These are phyloP conservation scores for Pseudomugil tenellus DNA, from an alignment of 2,797 vertebrate genomes.

Conservation along the genomic window DNA sequence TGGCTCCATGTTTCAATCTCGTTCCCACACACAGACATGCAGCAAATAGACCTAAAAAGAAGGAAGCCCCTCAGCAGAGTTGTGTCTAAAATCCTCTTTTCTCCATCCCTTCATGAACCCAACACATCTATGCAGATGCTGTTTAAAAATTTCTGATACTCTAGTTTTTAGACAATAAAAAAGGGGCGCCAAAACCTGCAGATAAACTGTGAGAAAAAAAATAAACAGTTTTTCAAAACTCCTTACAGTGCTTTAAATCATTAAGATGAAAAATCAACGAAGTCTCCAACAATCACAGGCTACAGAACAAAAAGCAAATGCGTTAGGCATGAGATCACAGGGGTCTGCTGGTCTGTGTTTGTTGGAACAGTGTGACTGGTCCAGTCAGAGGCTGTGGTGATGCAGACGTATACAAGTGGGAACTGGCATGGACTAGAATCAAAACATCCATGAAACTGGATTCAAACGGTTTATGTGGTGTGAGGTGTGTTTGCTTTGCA, in stretches of 20 bases:
- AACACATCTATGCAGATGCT: conserved; percentile 11
- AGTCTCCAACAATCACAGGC: conserved; percentile 44
- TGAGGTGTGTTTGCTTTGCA: conserved; percentile 34
- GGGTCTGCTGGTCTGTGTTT: conserved; percentile 44
- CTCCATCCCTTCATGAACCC: conserved; percentile 20
- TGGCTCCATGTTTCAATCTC: conserved; percentile 20
- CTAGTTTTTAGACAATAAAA: background rate
- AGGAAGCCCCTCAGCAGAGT: conserved; percentile 20
- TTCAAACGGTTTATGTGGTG: conserved; percentile 21
- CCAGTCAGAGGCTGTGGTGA: conserved; percentile 8
- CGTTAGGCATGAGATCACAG: conserved; percentile 35
- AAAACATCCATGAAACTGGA: conserved; percentile 13
- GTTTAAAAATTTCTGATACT: background rate
- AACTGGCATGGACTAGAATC: conserved; percentile 9
- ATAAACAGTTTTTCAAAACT: conserved; percentile 2
- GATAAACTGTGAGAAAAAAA: background rate
- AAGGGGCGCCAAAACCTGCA: background rate
- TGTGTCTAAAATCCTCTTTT: conserved; percentile 39
- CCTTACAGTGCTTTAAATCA: background rate
- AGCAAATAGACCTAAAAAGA: conserved; percentile 12
- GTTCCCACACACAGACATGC: conserved; percentile 13
- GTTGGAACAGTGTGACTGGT: conserved; percentile 52
- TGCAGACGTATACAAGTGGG: conserved; percentile 17
- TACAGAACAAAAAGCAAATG: conserved; percentile 46
- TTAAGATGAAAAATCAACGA: conserved; percentile 33